phyloP scores from a whole-genome alignment of 2,797 vertebrate species.

The Diplodus sargus region DNA sequence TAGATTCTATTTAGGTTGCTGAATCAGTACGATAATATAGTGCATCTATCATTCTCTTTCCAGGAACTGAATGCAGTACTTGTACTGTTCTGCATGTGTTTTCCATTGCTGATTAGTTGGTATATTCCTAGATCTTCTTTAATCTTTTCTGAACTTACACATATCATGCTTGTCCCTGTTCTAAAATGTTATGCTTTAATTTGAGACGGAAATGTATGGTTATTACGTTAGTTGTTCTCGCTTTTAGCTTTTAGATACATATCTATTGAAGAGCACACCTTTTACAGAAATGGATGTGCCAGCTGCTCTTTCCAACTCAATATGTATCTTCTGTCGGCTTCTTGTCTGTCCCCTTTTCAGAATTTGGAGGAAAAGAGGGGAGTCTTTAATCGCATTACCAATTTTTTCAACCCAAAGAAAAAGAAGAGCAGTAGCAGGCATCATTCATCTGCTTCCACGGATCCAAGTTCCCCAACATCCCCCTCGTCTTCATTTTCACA shows the following conservation, averaged over 20 bases:
- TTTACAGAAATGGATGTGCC: conserved; percentile 8
- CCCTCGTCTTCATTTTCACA: conserved; percentile 51
- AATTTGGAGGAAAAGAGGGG: conserved; percentile 79
- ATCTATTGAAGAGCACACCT: background rate
- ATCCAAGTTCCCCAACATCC: conserved; percentile 30
- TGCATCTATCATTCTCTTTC: background rate
- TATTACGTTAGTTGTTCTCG: background rate
- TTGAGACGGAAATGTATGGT: background rate
- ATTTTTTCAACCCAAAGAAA: conserved; percentile 74
- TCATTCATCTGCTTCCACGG: conserved; percentile 55
- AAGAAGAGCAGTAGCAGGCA: conserved; percentile 70
- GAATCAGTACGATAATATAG: background rate
- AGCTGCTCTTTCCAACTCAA: conserved; percentile 8
- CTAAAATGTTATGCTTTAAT: background rate
- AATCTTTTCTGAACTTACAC: background rate
- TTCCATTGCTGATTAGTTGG: background rate
- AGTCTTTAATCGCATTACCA: conserved; percentile 76
- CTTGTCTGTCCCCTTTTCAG: conserved; percentile 58
- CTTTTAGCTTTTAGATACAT: background rate
- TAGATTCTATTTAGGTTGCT: too few relatives aligned
- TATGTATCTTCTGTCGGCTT: conserved; percentile 22
- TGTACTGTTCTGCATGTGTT: background rate
- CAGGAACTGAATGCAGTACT: background rate
- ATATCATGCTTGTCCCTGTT: background rate
- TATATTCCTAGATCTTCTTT: background rate